These are phyloP conservation scores for Emberiza fucata DNA, from an alignment of 2,113 vertebrate genomes.

Conservation along the genomic window DNA sequence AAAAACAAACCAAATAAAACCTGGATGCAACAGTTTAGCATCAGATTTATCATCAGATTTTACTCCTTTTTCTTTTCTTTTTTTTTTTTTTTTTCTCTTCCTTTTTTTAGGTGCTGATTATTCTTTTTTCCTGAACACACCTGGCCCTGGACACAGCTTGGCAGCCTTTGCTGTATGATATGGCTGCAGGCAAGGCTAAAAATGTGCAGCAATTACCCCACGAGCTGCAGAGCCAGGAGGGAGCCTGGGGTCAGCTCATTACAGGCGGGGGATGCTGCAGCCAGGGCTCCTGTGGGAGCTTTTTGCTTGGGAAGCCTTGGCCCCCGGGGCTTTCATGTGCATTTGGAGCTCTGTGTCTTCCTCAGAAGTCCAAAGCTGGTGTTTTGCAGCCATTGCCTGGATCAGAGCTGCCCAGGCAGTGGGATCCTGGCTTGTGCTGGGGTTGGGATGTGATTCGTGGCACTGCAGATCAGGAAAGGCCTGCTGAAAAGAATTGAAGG, in stretches of 20 bases:
- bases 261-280: background rate
- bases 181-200: constrained; percentile 53
- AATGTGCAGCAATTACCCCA: background rate
- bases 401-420: background rate
- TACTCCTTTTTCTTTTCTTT: background rate
- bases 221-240: background rate
- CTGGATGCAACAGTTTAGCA: background rate
- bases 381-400: background rate
- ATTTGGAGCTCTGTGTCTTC: background rate
- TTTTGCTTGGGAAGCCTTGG: background rate
- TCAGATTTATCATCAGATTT: background rate
- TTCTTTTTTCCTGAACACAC: background rate
- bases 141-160: background rate
- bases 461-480: background rate
- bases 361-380: background rate
- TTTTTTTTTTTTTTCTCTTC: background rate
- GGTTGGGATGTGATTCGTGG: background rate
- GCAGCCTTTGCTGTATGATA: background rate
- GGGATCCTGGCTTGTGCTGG: background rate
- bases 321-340: background rate
- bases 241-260: constrained; percentile 29
- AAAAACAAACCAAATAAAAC: background rate
- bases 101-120: background rate
- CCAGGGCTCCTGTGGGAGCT: background rate
- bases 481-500: accelerated